Base-by-base conservation (phyloP, 2,797 vertebrate species). In the Poeciliopsis presidionis region DNA sequence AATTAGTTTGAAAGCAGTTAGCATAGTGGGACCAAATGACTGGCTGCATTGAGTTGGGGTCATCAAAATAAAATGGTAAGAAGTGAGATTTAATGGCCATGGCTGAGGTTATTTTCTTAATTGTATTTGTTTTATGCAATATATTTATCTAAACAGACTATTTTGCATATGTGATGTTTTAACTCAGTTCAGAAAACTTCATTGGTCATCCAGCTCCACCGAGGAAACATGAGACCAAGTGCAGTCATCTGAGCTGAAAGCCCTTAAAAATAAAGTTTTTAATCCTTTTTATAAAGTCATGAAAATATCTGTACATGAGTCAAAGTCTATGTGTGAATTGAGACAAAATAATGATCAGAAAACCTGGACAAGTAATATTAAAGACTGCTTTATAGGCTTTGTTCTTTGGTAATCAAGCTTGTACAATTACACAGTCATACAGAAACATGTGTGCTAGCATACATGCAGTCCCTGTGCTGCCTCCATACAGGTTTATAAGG, bases 401-500 rank as follows among this genome's bases (percentile, higher is more conserved):
- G 20, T 69, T 57, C 39, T 65, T 65, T 72, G 70, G 43, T 77
- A 80, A 82, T 82, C 28, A 82, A 75, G 67, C 73, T 74, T 73
- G 81, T 77, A 78, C 75, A 84, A 86, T 69, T 69, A 69, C 39
- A 69, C 6, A 69, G 22, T 25, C 9, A 25, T 69, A 43, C 39
- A 69, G 39, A 43, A 69, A 69, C 25, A 25, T 70, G 69, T 86
- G 82, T 63, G 51, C 59, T 83, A 71, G 77, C 78, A 74, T 73
- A 78, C 49, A 85, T 25, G 61, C 18, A 77, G 46, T 69, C 33
- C 53, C 65, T 74, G 67, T 76, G 61, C 77, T 7, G 73, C 84
- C 87, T 86, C 80, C 87, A 90, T 86, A 84, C 83, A 91, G 87
- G 84, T 90, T 93, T 92, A 90, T 91, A 91, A 88, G 89, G 86